Conservation (phyloP, 1,140 invertebrate species). For the Tetraneura akinire region DNA sequence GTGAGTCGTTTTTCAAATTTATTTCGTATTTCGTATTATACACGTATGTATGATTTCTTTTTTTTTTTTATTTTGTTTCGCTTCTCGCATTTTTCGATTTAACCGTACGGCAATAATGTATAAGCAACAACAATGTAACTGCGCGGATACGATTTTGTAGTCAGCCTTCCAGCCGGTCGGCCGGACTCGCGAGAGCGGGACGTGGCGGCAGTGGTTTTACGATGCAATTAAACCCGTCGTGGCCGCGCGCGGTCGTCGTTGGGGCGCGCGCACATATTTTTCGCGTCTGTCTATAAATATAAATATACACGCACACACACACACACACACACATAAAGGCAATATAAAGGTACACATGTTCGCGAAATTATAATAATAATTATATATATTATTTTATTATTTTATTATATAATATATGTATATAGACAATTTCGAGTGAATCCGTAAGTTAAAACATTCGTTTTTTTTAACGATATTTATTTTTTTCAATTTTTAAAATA, state of each 20-base stretch:
- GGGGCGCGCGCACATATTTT: conserved; percentile 37
- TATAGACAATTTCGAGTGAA: conserved; percentile 8
- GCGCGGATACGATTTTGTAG: conserved; percentile 33
- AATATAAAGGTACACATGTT: background rate
- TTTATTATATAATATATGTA: too few relatives aligned
- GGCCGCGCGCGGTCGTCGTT: conserved; percentile 36
- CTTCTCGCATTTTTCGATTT: conserved; percentile 27
- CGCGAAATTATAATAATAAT: too few relatives aligned
- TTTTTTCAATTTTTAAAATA: background rate
- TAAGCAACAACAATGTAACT: conserved; percentile 41
- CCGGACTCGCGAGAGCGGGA: background rate
- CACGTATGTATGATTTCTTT: background rate
- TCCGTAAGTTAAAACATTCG: conserved; percentile 12
- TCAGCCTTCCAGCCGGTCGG: conserved; percentile 22
- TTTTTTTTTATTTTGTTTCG: conserved; percentile 6
- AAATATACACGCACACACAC: background rate
- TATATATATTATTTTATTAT: too few relatives aligned
- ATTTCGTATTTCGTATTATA: too few relatives aligned
- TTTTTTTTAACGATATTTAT: background rate
- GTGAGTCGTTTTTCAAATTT: conserved; percentile 36
- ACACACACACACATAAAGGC: background rate
- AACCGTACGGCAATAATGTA: conserved; percentile 1
- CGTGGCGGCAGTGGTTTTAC: conserved; percentile 33
- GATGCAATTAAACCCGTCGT: conserved; percentile 45
- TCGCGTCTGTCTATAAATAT: conserved; percentile 38